Base-by-base conservation (phyloP, 2,113 vertebrate genomes). In the Ifrita kowaldi region DNA sequence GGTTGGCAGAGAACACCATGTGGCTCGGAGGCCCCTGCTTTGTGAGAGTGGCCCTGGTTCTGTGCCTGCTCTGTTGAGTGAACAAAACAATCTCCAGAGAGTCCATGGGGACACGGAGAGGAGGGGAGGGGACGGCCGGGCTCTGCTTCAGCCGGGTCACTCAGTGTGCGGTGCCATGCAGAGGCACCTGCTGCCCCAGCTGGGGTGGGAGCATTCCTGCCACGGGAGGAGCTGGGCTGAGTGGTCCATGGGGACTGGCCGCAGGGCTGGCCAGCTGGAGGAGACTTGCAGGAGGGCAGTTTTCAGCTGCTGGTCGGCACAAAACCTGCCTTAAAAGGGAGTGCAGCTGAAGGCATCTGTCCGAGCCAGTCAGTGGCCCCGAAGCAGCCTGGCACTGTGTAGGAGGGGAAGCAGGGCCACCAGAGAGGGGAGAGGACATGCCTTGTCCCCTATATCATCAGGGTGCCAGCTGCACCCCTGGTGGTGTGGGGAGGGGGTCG, bases 121-220 rank as follows among this genome's bases (percentile, higher is more conserved):
- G 47, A 76, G 52, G 10, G 33, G 47, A 76, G 52, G 10, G 39
- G 63, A 55, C 0, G 0, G 44, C 50, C 19, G 11, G 42, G 89
- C n/a, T 59, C 14, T 69, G 73, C 44, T 47, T 44, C 50, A 42
- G 67, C 39, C 0, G 0, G n/a, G 42, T 49, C 50, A 22, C 53
- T 50, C 0, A 0, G 39, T 1, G 3, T 35, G 21, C 0, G 0
- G 59, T n/a, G 65, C 89, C 8, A 0, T 2, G 47, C 3, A 3
- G 71, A 42, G 68, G 26, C 56, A 60, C 1, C 3, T 63, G 39
- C 84, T 84, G 71, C 23, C 33, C 44, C 53, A 35, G 62, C 47
- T 0, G 24, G 49, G 30, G 5, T 4, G 5, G 33, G 6, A 92
- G 64, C 7, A 1, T 69, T 89, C 78, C 69, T 59, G 67, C 62